Base-by-base conservation (phyloP, 1,140 invertebrate species). In the Ptiloglossa arizonensis region DNA sequence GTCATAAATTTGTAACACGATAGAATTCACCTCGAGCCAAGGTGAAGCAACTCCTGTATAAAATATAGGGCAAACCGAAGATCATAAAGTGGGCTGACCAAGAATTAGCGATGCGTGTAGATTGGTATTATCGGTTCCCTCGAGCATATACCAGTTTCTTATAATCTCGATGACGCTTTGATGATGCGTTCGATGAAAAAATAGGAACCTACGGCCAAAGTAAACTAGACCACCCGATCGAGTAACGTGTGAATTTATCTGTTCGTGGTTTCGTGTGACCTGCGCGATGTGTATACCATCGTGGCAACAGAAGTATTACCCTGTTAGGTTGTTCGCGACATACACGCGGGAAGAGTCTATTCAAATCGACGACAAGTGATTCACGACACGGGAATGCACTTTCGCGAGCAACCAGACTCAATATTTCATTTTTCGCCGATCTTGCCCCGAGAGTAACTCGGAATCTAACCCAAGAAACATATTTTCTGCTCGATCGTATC, bases 1-100 rank as follows among this genome's bases (percentile, higher is more conserved):
- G 15, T 27, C 32, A 69, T 69, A 76, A 76, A 76, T 68, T 69
- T 76, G 22, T 9, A 48, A 48, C 27, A 4, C 17, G 64, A 76
- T 44, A 59, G 52, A 46, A 57, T 17, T 68, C 13, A 38, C 29
- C 17, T 63, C 63, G 9, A 9, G 13, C 5, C 46, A 35, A 8
- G 22, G 17, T 17, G 15, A 41, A 1, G 15, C 15, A 5, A 9
- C 5, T 22, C 13, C 15, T 19, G 24, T 41, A 32, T 15, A 19
- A 4, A 19, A 35, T 44, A 6, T 9, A 56, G 62, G 44, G 29
- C 1, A 52, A 35, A 57, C 29, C 24, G 46, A 56, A 54, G 19
- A 75, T 68, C 29, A 75, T 19, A 69, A 38, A 27, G 29, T 19
- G 29, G 5, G 8, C 15, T 17, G 38, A 27, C 22, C 22, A 17